Evolutionary conservation across 2,888 invertebrate species (phyloP).

Genomic region (Netelia melanura): DNA sequence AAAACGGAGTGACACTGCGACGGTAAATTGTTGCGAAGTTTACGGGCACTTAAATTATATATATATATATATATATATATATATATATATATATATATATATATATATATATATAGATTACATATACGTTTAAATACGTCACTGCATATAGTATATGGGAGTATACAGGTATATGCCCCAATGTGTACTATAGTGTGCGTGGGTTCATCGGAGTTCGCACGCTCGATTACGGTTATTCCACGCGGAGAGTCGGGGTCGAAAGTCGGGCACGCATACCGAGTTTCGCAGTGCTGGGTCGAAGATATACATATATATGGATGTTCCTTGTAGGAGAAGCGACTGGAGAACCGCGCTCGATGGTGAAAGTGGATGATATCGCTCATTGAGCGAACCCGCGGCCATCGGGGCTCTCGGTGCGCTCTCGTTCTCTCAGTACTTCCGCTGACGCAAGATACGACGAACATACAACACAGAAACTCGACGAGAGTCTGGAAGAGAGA

Average conservation of each 20-base stretch:
- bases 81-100: not conserved
- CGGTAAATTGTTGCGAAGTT: conserved; percentile 8
- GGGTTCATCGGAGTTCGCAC: conserved; percentile 62
- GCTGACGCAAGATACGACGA: conserved; percentile 64
- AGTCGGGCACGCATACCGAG: conserved; percentile 55
- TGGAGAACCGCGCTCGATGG: conserved; percentile 53
- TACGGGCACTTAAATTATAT: conserved; percentile 6
- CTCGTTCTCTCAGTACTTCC: conserved; percentile 62
- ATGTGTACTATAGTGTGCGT: not conserved
- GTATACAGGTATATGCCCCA: not conserved
- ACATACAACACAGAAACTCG: not conserved
- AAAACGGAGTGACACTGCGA: not conserved
- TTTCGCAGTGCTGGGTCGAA: not conserved
- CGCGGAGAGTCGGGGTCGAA: conserved; percentile 61
- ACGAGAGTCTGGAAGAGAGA: not conserved
- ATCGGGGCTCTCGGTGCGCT: conserved; percentile 27
- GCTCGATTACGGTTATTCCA: conserved; percentile 59
- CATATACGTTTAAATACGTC: not conserved
- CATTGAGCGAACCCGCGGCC: conserved; percentile 48
- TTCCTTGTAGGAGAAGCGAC: conserved; percentile 36
- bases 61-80: not conserved
- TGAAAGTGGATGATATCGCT: conserved; percentile 70
- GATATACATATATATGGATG: conserved; percentile 15
- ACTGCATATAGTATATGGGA: not conserved
- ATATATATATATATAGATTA: not conserved